Evolutionary conservation across 2,113 vertebrate species (phyloP).

Genomic region (Synodontis membranacea): DNA sequence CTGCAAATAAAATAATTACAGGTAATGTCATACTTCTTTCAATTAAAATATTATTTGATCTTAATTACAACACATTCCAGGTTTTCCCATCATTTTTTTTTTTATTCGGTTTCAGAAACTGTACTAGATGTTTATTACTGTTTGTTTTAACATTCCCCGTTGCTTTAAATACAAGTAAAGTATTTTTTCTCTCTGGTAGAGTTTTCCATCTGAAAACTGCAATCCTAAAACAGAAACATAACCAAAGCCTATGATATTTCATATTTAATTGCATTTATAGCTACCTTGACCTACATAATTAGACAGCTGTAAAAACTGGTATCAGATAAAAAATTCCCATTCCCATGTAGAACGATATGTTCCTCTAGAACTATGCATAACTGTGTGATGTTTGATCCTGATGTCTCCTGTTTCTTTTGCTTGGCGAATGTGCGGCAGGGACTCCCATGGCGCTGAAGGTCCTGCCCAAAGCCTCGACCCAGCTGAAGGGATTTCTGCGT

Average conservation of each 20-base stretch:
- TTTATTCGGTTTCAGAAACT: neutral
- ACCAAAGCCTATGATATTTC: neutral
- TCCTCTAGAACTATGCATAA: conserved; percentile 1
- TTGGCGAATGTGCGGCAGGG: conserved; percentile 66
- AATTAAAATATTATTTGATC: neutral
- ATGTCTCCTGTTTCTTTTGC: conserved; percentile 26
- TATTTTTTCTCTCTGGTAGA: neutral
- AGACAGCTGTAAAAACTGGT: neutral
- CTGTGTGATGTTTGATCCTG: neutral
- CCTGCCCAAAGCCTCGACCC: conserved; percentile 86
- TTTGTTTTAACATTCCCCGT: neutral
- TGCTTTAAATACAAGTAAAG: neutral
- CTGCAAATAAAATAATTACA: neutral
- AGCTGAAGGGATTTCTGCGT: conserved; percentile 87
- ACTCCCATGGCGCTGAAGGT: conserved; percentile 93
- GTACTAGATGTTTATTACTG: too few relatives aligned
- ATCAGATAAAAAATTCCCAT: conserved; percentile 11
- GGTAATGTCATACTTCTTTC: neutral
- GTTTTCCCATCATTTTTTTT: neutral
- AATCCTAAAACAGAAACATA: neutral
- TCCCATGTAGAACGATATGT: conserved; percentile 10
- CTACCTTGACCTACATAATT: neutral
- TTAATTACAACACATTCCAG: neutral
- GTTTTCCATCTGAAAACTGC: neutral
- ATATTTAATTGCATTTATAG: neutral